These are phyloP conservation scores for Platyscapa corneri DNA, from an alignment of 1,140 invertebrate species.

Conservation along the genomic window DNA sequence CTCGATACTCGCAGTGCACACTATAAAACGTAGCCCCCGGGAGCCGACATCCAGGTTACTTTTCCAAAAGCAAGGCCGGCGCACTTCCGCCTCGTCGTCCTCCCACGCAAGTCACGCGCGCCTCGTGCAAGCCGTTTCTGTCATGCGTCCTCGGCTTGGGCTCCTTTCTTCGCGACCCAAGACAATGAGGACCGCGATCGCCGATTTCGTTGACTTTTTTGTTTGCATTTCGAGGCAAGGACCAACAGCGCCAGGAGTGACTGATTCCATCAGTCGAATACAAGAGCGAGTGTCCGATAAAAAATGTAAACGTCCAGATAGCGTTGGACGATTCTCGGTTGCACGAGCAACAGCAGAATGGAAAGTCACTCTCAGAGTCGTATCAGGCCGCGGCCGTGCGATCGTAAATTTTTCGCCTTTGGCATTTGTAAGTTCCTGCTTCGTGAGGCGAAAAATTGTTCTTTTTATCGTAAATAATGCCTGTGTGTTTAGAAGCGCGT, in stretches of 20 bases:
- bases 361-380: background rate
- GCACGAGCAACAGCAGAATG: background rate
- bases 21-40: background rate
- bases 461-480: background rate
- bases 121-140: too few species aligned
- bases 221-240: too few species aligned
- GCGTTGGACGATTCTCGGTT: background rate
- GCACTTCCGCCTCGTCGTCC: background rate
- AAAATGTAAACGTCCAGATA: too few species aligned
- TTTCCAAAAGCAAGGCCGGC: conserved; percentile 35
- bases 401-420: conserved; percentile 37
- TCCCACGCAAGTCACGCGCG: too few species aligned
- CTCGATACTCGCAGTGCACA: conserved; percentile 16
- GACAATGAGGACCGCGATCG: too few species aligned
- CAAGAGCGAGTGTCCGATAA: too few species aligned
- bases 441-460: conserved; percentile 24
- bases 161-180: too few species aligned
- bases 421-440: background rate
- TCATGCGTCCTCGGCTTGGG: background rate
- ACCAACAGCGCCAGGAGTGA: too few species aligned
- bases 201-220: too few species aligned
- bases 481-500: background rate
- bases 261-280: too few species aligned
- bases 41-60: conserved; percentile 35
- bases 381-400: background rate